Percentiles rank a stretch among this genome's conserved stretches.
phyloP scores from a whole-genome alignment of 1,140 invertebrate species.

The Mycetomoellerius zeteki region DNA sequence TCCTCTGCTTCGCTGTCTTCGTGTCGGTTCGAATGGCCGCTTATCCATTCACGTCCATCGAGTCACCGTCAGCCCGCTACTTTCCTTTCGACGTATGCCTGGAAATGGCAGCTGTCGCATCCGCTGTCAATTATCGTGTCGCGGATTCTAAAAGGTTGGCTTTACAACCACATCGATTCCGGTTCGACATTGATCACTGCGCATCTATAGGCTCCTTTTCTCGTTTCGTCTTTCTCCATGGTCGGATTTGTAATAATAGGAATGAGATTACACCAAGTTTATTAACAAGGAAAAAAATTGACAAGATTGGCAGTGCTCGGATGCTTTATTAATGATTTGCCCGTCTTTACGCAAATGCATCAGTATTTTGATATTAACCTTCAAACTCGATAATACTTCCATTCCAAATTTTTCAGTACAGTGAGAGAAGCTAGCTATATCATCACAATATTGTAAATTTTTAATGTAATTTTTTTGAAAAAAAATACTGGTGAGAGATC shows the following conservation, averaged over 20 bases:
- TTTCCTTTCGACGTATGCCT: slow-evolving; percentile 71
- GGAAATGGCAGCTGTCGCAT: slow-evolving; percentile 66
- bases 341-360: not conserved
- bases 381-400: slow-evolving; percentile 8
- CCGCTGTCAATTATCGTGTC: slow-evolving; percentile 65
- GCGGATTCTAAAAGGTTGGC: slow-evolving; percentile 64
- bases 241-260: slow-evolving; percentile 42
- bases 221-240: slow-evolving; percentile 24
- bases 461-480: not conserved
- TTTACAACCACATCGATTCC: slow-evolving; percentile 60
- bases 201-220: slow-evolving; percentile 57
- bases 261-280: slow-evolving; percentile 30
- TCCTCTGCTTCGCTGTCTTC: slow-evolving; percentile 50
- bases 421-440: not conserved
- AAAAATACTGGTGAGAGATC: not conserved
- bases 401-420: not conserved
- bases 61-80: slow-evolving; percentile 71
- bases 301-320: slow-evolving; percentile 9
- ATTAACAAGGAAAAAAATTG: not conserved
- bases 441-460: not conserved
- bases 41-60: slow-evolving; percentile 75
- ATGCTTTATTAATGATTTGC: slow-evolving; percentile 33
- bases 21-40: slow-evolving; percentile 70
- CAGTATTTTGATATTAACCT: slow-evolving; percentile 1
- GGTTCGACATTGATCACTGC: slow-evolving; percentile 54